phyloP scores from a whole-genome alignment of 1,140 invertebrate species.

The Portunus trituberculatus region DNA sequence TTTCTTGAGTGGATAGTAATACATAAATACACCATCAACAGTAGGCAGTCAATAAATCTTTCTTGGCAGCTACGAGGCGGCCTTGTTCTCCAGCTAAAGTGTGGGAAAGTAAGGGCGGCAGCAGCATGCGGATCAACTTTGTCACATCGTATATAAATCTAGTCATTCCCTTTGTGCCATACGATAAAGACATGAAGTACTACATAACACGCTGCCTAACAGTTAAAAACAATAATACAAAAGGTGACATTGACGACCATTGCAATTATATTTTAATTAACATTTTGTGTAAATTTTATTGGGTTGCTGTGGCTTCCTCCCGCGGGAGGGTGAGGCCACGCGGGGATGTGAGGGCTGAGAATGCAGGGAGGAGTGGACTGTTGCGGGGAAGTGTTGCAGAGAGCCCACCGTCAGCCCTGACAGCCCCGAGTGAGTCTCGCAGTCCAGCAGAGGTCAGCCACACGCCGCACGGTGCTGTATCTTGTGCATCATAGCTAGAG shows the following conservation, averaged over 20 bases:
- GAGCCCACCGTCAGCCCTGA: background rate
- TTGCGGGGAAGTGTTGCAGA: background rate
- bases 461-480: background rate
- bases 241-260: background rate
- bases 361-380: background rate
- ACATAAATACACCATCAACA: background rate
- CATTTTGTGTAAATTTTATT: background rate
- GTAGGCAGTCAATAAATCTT: background rate
- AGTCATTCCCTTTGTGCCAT: background rate
- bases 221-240: no score
- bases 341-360: no score
- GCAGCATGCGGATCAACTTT: background rate
- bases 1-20: no score
- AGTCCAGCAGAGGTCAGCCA: background rate
- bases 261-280: background rate
- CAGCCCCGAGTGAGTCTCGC: background rate
- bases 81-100: background rate
- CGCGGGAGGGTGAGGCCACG: background rate
- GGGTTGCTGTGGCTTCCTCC: background rate
- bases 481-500: background rate
- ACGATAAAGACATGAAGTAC: constrained; percentile 16
- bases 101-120: background rate
- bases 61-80: background rate
- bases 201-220: background rate
- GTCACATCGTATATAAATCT: constrained; percentile 23